Evolutionary conservation across 2,888 invertebrate species (phyloP).

Genomic region (Stenodera caucasica): DNA sequence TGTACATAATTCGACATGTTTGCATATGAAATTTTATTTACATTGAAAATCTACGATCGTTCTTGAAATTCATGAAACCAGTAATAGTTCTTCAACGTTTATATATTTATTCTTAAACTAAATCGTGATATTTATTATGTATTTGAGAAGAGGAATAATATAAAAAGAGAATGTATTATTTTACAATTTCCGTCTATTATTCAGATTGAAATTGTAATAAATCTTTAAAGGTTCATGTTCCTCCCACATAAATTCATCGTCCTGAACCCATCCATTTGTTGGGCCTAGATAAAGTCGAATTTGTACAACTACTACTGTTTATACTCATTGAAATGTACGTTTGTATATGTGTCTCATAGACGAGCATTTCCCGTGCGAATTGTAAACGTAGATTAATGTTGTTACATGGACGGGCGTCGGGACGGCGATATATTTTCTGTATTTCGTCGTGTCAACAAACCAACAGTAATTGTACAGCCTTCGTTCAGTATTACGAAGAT

Average conservation of each 20-base stretch:
- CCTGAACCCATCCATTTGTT: constrained; percentile 38
- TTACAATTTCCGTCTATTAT: not conserved
- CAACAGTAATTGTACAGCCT: constrained; percentile 24
- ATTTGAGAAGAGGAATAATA: not conserved
- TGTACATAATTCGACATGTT: constrained; percentile 26
- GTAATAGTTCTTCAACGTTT: no score
- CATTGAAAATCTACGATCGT: constrained; percentile 8
- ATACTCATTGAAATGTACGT: constrained; percentile 4
- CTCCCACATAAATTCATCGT: constrained; percentile 43
- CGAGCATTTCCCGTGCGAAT: constrained; percentile 23
- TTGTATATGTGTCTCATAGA: not conserved
- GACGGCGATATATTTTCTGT: constrained; percentile 8
- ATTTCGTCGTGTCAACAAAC: constrained; percentile 23
- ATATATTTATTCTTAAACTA: no score
- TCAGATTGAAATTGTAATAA: constrained; percentile 15
- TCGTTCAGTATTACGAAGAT: constrained; percentile 19
- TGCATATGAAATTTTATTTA: constrained; percentile 27
- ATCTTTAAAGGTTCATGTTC: constrained; percentile 13
- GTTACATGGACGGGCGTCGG: constrained; percentile 20
- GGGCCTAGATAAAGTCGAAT: constrained; percentile 29
- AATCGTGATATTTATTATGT: no score
- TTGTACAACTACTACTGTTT: constrained; percentile 27
- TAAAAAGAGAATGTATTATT: not conserved
- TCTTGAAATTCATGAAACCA: constrained; percentile 13
- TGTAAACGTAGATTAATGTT: constrained; percentile 30